These are phyloP conservation scores for Camponotus pennsylvanicus DNA, from an alignment of 1,140 invertebrate genomes.

Conservation along the genomic window DNA sequence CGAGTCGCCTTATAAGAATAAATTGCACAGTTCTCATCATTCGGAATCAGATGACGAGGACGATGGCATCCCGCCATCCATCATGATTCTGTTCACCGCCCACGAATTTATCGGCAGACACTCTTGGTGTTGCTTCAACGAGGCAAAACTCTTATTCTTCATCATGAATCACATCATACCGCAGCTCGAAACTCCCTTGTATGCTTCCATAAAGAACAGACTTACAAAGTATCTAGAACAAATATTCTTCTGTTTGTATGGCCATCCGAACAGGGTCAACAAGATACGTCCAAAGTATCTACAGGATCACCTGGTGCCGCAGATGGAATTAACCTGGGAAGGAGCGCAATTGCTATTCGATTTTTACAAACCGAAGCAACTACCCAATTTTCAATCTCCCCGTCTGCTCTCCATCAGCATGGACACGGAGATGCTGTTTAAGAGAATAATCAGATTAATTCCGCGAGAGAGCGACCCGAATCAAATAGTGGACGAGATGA, in stretches of 20 bases:
- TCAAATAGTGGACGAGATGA: slow-evolving; percentile 88
- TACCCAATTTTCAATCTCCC: slow-evolving; percentile 95
- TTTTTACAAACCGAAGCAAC: slow-evolving; percentile 92
- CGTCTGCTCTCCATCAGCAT: slow-evolving; percentile 90
- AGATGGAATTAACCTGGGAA: slow-evolving; percentile 92
- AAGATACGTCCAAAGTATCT: slow-evolving; percentile 91
- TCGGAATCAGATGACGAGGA: slow-evolving; percentile 86
- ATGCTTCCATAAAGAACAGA: slow-evolving; percentile 85
- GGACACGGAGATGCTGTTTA: slow-evolving; percentile 93
- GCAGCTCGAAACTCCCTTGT: slow-evolving; percentile 88
- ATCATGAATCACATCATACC: slow-evolving; percentile 91
- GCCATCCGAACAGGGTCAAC: slow-evolving; percentile 90
- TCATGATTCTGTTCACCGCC: slow-evolving; percentile 92
- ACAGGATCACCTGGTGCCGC: slow-evolving; percentile 92
- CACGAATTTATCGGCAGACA: slow-evolving; percentile 94
- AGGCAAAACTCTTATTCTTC: slow-evolving; percentile 92
- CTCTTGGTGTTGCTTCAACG: slow-evolving; percentile 91
- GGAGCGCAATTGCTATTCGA: slow-evolving; percentile 92
- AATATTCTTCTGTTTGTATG: slow-evolving; percentile 95
- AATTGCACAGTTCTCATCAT: slow-evolving; percentile 75
- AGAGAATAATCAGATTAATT: slow-evolving; percentile 91
- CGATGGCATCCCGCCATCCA: slow-evolving; percentile 90
- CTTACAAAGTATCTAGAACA: slow-evolving; percentile 94
- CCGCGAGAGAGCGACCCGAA: slow-evolving; percentile 90
- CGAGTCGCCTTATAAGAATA: slow-evolving; percentile 73